Evolutionary conservation across 2,888 invertebrate genomes (phyloP).

Genomic region (Habroteleia sp.): DNA sequence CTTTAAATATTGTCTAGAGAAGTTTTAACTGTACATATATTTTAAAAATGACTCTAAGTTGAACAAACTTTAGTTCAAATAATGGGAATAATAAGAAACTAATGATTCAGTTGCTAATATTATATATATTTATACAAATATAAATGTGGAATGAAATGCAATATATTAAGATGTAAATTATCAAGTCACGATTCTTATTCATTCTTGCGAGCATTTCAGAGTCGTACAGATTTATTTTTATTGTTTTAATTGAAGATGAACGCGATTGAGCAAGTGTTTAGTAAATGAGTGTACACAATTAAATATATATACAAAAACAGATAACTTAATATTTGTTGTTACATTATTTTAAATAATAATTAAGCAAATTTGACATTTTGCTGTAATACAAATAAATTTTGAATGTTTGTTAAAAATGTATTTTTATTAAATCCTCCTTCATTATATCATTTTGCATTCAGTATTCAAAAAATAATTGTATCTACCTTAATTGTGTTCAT

Average conservation of each 20-base stretch:
- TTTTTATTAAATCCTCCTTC: slow-evolving; percentile 8
- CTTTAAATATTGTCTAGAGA: too few species aligned
- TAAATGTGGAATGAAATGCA: slow-evolving; percentile 2
- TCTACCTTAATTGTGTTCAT: too few species aligned
- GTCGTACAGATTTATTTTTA: slow-evolving; percentile 44
- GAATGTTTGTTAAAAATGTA: slow-evolving; percentile 62
- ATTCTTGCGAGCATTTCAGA: slow-evolving; percentile 30
- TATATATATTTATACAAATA: too few species aligned
- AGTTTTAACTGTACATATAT: too few species aligned
- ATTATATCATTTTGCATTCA: neutral
- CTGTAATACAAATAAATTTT: slow-evolving; percentile 70
- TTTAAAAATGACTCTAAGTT: too few species aligned
- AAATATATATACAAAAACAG: slow-evolving; percentile 37
- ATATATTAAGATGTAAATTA: slow-evolving; percentile 26
- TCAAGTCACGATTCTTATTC: slow-evolving; percentile 23
- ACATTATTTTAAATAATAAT: slow-evolving; percentile 63
- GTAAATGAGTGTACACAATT: slow-evolving; percentile 56
- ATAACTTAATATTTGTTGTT: slow-evolving; percentile 64
- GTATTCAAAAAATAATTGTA: too few species aligned
- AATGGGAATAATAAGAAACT: too few species aligned
- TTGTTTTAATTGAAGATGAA: slow-evolving; percentile 48
- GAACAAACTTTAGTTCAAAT: too few species aligned
- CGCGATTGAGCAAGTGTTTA: slow-evolving; percentile 50
- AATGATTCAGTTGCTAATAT: too few species aligned
- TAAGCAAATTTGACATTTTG: slow-evolving; percentile 64